Conservation (phyloP, 2,888 invertebrate genomes). For the Hipparchia sbordonii region DNA sequence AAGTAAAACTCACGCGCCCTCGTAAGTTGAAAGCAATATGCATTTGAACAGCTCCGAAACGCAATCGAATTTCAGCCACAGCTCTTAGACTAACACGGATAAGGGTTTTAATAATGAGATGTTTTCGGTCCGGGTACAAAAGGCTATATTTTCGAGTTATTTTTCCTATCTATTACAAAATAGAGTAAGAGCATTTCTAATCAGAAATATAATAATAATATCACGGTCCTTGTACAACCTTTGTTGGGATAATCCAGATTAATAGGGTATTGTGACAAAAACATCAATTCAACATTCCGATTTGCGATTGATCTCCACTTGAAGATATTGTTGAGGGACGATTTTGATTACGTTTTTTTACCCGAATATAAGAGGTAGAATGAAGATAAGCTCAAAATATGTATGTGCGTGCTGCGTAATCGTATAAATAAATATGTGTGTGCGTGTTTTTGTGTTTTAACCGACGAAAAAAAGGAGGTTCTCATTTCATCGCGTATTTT, state of each 20-base stretch:
- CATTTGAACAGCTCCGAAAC: neutral
- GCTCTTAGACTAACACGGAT: constrained; percentile 2
- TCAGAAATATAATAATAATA: constrained; percentile 27
- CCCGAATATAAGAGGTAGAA: neutral
- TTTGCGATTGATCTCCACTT: constrained; percentile 28
- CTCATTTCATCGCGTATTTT: too few relatives aligned
- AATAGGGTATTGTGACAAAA: constrained; percentile 27
- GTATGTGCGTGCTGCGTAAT: too few relatives aligned
- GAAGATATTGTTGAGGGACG: constrained; percentile 12
- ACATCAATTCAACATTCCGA: constrained; percentile 24
- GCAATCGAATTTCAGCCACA: neutral
- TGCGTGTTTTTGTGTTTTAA: too few relatives aligned
- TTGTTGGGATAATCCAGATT: constrained; percentile 29
- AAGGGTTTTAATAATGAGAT: constrained; percentile 20
- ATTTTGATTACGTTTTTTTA: neutral
- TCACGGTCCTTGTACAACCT: constrained; percentile 19
- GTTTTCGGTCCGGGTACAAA: constrained; percentile 13
- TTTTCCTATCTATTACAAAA: constrained; percentile 20
- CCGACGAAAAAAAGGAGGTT: too few relatives aligned
- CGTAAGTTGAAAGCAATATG: neutral
- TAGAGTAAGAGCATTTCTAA: constrained; percentile 15
- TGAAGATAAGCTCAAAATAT: too few relatives aligned
- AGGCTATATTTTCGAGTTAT: constrained; percentile 16
- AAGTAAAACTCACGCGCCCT: too few relatives aligned
- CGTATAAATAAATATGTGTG: too few relatives aligned